Base-by-base conservation (phyloP, 1,140 invertebrate species). In the Drosophila ficusphila region DNA sequence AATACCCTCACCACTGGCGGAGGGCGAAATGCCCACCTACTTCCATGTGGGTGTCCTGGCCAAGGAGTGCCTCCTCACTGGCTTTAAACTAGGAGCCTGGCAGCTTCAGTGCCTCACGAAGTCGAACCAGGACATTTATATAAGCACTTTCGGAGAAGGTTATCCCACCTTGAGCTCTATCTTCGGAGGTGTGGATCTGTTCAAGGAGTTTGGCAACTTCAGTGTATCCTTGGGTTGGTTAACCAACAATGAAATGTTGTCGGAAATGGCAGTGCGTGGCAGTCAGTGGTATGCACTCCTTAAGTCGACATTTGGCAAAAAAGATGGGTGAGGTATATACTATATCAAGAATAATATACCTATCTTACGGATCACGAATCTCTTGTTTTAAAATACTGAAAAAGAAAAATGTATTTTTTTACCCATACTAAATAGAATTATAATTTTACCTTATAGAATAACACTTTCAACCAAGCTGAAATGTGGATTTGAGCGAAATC, bases 11-110 rank as follows among this genome's bases (percentile, higher is more conserved):
- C 49, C 36, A 0, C 0, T 16, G 4, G 1, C 3, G 0, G 58
- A 65, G 4, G 60, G 23, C 1, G 9, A 67, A 34, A 62, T 58
- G 46, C 27, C 41, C 23, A 42, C 51, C 5, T 81, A 39, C 27
- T 81, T 81, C 18, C 60, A 72, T 29, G 62, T 81, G 8, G 77
- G 77, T 12, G 5, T 9, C 3, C 33, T 5, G 34, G 77, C 77
- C 6, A 81, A 81, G 29, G 60, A 72, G 1, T 67, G 54, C 3
- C 38, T 81, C 0, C 11, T 48, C 8, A 21, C n/a, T 0, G 77
- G 77, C 11, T 81, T 54, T 23, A 67, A 72, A 2, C 38, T 67
- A 11, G 77, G 77, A 6, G 44, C 21, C 16, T 81, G 77, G 71
- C 60, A 81, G 19, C 1, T 81, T 3, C 14, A 48, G 9, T 71